phyloP scores from a whole-genome alignment of 2,797 vertebrate genomes.

The Eospalax fontanierii region DNA sequence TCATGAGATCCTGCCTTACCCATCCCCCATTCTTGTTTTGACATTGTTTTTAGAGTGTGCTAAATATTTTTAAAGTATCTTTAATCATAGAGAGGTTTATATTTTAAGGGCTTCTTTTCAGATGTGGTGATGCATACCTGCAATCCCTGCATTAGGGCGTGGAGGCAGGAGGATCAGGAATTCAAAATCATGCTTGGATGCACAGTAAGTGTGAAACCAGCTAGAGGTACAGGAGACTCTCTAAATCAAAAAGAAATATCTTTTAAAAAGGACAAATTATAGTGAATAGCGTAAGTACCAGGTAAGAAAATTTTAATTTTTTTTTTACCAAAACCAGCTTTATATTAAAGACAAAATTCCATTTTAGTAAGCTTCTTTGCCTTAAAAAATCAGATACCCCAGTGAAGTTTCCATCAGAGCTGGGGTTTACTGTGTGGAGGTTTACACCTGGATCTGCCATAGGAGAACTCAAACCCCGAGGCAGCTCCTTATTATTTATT shows the following conservation, averaged over 20 bases:
- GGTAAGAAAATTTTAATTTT: constrained; percentile 47
- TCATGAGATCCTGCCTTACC: background rate
- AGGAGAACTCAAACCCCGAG: background rate
- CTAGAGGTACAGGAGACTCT: background rate
- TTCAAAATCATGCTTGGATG: background rate
- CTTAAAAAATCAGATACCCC: background rate
- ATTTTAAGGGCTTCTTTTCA: background rate
- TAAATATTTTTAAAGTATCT: constrained; percentile 25
- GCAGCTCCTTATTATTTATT: background rate
- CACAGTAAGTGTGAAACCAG: background rate
- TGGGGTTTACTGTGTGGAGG: background rate
- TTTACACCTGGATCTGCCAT: background rate
- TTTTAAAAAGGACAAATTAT: constrained; percentile 11
- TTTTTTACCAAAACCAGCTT: constrained; percentile 21
- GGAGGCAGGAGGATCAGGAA: background rate
- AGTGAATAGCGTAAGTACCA: constrained; percentile 14
- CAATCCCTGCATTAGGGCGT: background rate
- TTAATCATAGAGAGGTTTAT: background rate
- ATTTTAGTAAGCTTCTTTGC: constrained; percentile 41
- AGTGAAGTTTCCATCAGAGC: background rate
- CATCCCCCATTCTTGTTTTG: background rate
- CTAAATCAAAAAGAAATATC: background rate
- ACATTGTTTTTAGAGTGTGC: constrained; percentile 1
- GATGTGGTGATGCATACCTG: too few relatives aligned
- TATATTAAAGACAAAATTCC: background rate